Evolutionary conservation across 2,113 vertebrate genomes (phyloP), one percentile per base, ranked within the genome.

Genomic region (Geococcyx californianus): DNA sequence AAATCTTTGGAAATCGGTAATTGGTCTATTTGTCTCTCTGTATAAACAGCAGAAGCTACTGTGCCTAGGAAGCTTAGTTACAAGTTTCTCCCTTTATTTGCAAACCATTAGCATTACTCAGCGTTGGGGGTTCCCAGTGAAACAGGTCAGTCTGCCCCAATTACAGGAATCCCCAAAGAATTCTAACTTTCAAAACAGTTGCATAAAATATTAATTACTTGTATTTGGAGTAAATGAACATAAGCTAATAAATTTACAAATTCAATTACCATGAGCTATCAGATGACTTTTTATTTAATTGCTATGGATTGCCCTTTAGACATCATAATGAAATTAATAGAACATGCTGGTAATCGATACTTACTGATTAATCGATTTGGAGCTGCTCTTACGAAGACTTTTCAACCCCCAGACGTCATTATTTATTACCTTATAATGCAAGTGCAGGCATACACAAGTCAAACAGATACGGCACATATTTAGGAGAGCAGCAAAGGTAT

Each of bases 201-300:
- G 67, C 93, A 90, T 95, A 76, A 95, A 97, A 97, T 97, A 96
- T 96, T 94, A 97, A 97, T 97, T 94, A 89, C 82, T 85, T 36
- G 31, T 40, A 87, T 94, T 87, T 58, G 87, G 90, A 96, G 74
- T 91, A 95, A 97, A 97, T 79, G 95, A 96, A 93, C 89, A 67
- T 86, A 90, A 97, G 88, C 77, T 81, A 95, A 95, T 94, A 97
- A 87, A 97, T 97, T 93, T 91, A 91, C 91, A 94, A 96, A 97
- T 93, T 90, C 93, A 97, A 97, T 97, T 96, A 96, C 72, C 60
- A 70, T 19, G 8, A 94, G 96, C 89, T 90, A 94, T 92, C 96
- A 74, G 90, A 84, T 93, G 91, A 94, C 94, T 97, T 97, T 95
- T 93, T 94, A 63, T 95, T 96, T 97, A 97, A 97, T 97, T 97